Evolutionary conservation across 2,113 vertebrate species (phyloP).

Genomic region (Tinamus guttatus): DNA sequence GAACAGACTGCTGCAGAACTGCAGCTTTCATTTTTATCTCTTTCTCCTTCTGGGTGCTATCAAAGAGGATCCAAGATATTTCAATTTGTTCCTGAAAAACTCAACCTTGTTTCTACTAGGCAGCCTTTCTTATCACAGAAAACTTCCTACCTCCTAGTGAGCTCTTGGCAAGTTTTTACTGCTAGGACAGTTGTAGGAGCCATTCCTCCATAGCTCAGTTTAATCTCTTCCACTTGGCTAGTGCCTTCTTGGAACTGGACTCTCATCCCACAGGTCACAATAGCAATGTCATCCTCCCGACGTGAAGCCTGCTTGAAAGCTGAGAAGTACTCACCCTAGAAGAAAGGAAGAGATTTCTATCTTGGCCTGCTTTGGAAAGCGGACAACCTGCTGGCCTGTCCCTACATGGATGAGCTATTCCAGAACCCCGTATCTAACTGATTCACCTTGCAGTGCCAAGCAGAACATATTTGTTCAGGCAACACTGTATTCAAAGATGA

Average conservation of each 20-base stretch:
- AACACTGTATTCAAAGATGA: neutral
- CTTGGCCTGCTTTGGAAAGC: neutral
- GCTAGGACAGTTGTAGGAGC: slow-evolving; percentile 87
- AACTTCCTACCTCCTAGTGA: slow-evolving; percentile 81
- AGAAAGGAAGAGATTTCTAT: neutral
- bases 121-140: neutral
- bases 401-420: neutral
- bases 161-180: slow-evolving; percentile 76
- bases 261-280: slow-evolving; percentile 92
- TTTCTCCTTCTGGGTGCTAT: neutral
- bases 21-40: neutral
- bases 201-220: slow-evolving; percentile 94
- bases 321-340: slow-evolving; percentile 89
- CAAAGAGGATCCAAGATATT: neutral
- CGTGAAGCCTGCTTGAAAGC: slow-evolving; percentile 94
- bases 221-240: slow-evolving; percentile 79
- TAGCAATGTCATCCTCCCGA: slow-evolving; percentile 94
- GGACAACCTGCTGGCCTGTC: neutral
- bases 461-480: neutral
- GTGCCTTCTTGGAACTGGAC: slow-evolving; percentile 83
- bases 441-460: neutral
- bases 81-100: neutral
- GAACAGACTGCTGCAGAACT: neutral
- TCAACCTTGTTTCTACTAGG: neutral
- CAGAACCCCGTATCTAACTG: neutral